Evolutionary conservation across 2,797 vertebrate genomes (phyloP).

Genomic region (Gallinago stenura): DNA sequence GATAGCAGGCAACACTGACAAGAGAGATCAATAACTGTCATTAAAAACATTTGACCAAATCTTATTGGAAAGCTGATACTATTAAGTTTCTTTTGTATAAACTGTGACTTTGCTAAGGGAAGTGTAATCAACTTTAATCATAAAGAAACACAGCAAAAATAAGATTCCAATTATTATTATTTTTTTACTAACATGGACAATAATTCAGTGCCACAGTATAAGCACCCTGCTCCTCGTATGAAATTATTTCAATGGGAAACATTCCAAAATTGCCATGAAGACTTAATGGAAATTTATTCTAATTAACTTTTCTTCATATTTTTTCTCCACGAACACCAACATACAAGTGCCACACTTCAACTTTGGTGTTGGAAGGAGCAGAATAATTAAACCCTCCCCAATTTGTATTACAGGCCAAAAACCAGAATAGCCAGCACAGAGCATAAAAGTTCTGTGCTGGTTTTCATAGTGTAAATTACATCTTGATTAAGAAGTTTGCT

Average conservation of each 20-base stretch:
- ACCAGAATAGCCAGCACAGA: not conserved
- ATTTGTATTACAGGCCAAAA: not conserved
- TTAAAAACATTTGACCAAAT: conserved; percentile 11
- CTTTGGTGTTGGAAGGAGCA: fast-evolving
- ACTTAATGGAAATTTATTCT: not conserved
- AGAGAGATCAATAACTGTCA: conserved; percentile 12
- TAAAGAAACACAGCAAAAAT: not conserved
- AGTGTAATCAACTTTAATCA: not conserved
- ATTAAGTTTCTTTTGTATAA: not conserved
- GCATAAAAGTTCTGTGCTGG: not conserved
- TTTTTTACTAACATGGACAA: not conserved
- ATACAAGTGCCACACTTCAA: not conserved
- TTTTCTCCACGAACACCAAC: not conserved
- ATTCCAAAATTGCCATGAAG: not conserved
- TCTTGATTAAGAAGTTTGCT: not conserved
- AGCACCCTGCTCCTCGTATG: not conserved
- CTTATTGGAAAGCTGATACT: conserved; percentile 1
- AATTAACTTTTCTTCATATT: not conserved
- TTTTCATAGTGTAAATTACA: not conserved
- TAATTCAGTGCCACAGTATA: not conserved
- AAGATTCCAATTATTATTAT: not conserved
- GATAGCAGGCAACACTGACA: not conserved
- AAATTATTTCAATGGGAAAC: not conserved
- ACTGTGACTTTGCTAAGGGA: not conserved
- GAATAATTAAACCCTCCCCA: not conserved